These are phyloP conservation scores for Drosophila persimilis DNA, from an alignment of 1,140 invertebrate species.

Conservation along the genomic window DNA sequence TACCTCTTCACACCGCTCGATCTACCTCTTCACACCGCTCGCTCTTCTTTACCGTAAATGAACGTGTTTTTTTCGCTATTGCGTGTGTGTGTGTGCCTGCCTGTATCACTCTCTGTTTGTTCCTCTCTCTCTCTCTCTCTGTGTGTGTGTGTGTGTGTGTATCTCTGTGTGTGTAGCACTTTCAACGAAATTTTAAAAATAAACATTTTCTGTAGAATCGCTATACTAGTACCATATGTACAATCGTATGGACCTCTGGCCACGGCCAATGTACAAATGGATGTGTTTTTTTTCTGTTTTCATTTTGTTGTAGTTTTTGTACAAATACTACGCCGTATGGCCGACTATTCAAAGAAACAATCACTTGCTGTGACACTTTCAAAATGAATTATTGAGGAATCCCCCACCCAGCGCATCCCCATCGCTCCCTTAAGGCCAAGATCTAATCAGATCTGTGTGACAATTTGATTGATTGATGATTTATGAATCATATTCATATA, in stretches of 20 bases:
- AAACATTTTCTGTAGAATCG: slow-evolving; percentile 71
- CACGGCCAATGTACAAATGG: background rate
- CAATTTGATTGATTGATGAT: background rate
- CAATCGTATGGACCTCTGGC: slow-evolving; percentile 6
- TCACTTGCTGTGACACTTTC: too few relatives aligned
- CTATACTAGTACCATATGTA: slow-evolving; percentile 9
- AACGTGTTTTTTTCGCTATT: slow-evolving; percentile 34
- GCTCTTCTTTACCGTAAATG: slow-evolving; percentile 30
- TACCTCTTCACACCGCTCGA: too few relatives aligned
- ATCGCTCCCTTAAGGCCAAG: too few relatives aligned
- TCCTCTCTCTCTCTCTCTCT: too few relatives aligned
- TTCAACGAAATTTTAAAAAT: slow-evolving; percentile 74
- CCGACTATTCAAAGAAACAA: slow-evolving; percentile 19
- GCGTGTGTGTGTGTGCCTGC: background rate
- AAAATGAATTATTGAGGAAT: too few relatives aligned
- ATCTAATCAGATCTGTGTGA: too few relatives aligned
- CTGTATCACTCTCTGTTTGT: too few relatives aligned
- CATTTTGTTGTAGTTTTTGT: background rate
- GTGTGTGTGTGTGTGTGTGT: slow-evolving; percentile 1
- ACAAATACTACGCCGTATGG: background rate
- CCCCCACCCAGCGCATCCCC: too few relatives aligned
- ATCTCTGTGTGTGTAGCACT: slow-evolving; percentile 24
- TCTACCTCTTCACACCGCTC: background rate
- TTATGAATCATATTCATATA: slow-evolving; percentile 9
- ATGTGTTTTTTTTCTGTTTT: background rate